Evolutionary conservation across 2,113 vertebrate genomes (phyloP), one percentile per base, ranked within the genome.

Genomic region (Rhinolophus sinicus): DNA sequence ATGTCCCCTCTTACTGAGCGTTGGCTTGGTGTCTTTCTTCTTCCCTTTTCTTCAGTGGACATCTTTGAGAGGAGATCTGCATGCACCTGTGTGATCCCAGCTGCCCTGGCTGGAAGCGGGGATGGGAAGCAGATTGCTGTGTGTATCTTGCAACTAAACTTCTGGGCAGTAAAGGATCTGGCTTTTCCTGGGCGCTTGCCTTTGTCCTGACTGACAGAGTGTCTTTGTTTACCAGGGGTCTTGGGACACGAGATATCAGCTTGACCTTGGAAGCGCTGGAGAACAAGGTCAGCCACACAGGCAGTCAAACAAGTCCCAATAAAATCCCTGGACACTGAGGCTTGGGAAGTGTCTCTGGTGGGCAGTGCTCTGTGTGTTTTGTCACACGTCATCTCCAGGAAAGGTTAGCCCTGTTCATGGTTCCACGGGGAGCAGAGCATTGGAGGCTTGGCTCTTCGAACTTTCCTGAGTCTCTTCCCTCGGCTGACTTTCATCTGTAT

Each of bases 81-180:
- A 6, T 2, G 21, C 44, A 15, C 22, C n/a, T 24, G 15, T 2
- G 8, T 8, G 21, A 5, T 5, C 24, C 1, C 16, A 2, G 0
- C 33, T 73, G 3, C 21, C 4, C 26, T 12, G 22, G 75, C 75
- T 8, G 18, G 24, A 70, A 52, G 54, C 33, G n/a, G 35, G 11
- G 58, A 30, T 22, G 6, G 11, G 1, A 0, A 22, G 47, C 26
- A 30, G 67, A 40, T 2, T 2, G 12, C 50, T 52, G 33, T 33
- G 60, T 38, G 9, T 18, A 54, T 18, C 70, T 40, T 60, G 38
- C 54, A 52, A 1, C 12, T 26, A 16, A 38, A 22, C 44, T 62
- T 58, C 35, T 7, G 19, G 47, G 50, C 22, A 52, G 16, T 86
- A 40, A 72, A 58, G 38, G 28, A 22, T 65, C 33, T n/a, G 40